Base-by-base conservation (phyloP, 1,140 invertebrate genomes). In the Dendroctonus valens region DNA sequence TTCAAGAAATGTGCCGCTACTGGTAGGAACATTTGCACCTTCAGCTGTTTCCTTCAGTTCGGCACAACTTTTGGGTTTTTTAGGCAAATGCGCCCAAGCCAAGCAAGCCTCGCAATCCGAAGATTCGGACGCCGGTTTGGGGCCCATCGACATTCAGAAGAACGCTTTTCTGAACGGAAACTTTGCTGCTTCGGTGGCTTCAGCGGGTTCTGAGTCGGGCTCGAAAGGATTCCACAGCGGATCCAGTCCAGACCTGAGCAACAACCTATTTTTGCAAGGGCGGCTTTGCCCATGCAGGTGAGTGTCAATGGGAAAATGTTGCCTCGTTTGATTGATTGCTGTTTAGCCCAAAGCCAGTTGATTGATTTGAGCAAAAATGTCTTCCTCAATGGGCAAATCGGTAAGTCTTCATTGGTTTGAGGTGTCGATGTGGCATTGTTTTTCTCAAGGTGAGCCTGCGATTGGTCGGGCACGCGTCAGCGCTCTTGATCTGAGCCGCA, bases 131-230 rank as follows among this genome's bases (percentile, higher is more conserved):
- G 64, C 49, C 46, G 55, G 14, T 9, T 51, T 64, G 44, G 58
- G 38, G 11, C 48, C 60, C 50, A 57, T 78, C 26, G 75, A 79
- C 60, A 53, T 78, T 3, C 67, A 72, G 41, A 76, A 75, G 37
- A 79, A 77, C 65, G 72, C 74, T 6, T 77, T 77, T 62, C 66
- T 77, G 14, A 76, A 70, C 44, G 74, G 74, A 1, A 55, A 42
- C 37, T 61, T 59, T n/a, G 40, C 26, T n/a, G 7, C 39, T 55
- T 8, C 50, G 44, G 14, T 1, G 15, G 9, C 6, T 52, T 52
- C 14, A 0, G 14, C 50, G 15, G 4, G 9, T 14, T 15, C n/a
- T 26, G 9, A n/a, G 15, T 52, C 50, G 40, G 44, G 1, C 14
- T 5, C 41, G 11, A 6, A 59, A 14, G 41, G 42, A n/a, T 60